phyloP scores from a whole-genome alignment of 1,140 invertebrate species.

The Pinna nobilis region DNA sequence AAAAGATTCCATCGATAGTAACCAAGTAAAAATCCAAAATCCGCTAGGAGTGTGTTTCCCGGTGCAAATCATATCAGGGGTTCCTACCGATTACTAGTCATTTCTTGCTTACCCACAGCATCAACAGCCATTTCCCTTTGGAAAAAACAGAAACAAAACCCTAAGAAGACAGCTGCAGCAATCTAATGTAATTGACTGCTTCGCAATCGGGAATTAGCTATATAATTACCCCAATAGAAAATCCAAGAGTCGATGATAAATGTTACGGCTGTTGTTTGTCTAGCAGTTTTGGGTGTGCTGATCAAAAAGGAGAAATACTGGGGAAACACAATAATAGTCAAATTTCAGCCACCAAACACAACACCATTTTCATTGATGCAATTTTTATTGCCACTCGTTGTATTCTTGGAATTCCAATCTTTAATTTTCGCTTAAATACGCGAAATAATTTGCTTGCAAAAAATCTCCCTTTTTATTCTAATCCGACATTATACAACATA shows the following conservation, averaged over 20 bases:
- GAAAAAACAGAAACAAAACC: neutral
- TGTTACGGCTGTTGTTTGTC: neutral
- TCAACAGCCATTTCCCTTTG: slow-evolving; percentile 4
- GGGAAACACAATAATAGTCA: too few relatives aligned
- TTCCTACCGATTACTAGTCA: neutral
- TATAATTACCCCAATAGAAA: neutral
- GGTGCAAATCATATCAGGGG: neutral
- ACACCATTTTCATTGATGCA: too few relatives aligned
- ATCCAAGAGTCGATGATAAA: slow-evolving; percentile 1
- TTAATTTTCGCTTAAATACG: too few relatives aligned
- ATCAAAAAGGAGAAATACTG: too few relatives aligned
- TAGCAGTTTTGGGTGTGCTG: too few relatives aligned
- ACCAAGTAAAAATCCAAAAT: neutral
- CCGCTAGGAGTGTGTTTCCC: neutral
- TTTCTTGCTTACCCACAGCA: neutral
- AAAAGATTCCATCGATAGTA: neutral
- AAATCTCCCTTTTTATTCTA: too few relatives aligned
- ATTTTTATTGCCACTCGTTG: too few relatives aligned
- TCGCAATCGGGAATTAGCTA: neutral
- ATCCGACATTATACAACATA: too few relatives aligned
- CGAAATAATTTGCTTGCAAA: too few relatives aligned
- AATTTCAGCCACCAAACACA: too few relatives aligned
- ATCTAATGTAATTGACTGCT: neutral
- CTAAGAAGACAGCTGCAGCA: neutral
- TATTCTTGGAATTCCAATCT: too few relatives aligned